phyloP scores from a whole-genome alignment of 1,140 invertebrate species.

The Andrena cerasifolii region DNA sequence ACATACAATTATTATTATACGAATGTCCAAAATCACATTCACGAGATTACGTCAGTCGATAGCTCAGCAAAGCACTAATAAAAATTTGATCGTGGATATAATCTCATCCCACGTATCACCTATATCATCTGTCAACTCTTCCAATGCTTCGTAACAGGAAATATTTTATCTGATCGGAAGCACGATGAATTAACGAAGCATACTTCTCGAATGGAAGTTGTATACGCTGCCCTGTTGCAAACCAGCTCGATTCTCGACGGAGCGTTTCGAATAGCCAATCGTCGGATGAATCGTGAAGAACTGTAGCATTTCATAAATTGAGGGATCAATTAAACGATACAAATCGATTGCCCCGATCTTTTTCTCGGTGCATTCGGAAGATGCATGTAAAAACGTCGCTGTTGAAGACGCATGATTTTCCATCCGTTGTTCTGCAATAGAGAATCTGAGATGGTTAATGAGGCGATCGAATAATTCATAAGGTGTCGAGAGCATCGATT shows the following conservation, averaged over 20 bases:
- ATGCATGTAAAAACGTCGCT: background rate
- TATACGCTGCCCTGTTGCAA: background rate
- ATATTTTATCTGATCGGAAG: conserved; percentile 17
- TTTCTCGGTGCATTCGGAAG: background rate
- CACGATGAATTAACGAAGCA: conserved; percentile 28
- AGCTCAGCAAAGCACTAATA: background rate
- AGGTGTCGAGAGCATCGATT: background rate
- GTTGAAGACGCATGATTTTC: background rate
- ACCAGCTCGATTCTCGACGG: background rate
- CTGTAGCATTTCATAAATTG: too few species aligned
- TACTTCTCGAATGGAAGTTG: conserved; percentile 2
- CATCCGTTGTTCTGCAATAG: background rate
- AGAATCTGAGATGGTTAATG: background rate
- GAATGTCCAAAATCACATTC: background rate
- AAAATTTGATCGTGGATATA: background rate
- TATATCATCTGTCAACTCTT: conserved; percentile 8
- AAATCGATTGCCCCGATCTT: too few species aligned
- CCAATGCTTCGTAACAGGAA: background rate
- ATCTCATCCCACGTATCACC: conserved; percentile 18
- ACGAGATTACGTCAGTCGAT: background rate
- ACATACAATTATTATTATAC: background rate
- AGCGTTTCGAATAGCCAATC: background rate
- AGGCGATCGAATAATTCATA: conserved; percentile 33
- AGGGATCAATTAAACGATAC: too few species aligned
- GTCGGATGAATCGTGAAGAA: background rate